phyloP scores from a whole-genome alignment of 2,888 invertebrate species.

The Myathropa florea region DNA sequence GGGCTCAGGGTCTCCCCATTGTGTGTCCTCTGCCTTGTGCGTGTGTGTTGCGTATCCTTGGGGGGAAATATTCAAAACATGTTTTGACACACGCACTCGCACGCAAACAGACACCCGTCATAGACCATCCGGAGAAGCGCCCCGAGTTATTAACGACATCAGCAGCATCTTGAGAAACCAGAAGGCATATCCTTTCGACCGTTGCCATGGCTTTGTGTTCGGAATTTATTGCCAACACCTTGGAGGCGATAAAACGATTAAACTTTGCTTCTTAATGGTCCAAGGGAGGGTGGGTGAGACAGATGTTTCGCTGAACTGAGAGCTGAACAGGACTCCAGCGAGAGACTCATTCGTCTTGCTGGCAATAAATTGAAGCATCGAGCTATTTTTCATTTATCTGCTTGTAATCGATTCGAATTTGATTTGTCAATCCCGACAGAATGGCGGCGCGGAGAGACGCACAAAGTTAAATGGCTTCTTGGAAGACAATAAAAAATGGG shows the following conservation, averaged over 20 bases:
- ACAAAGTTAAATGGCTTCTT: neutral
- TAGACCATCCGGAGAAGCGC: slow-evolving; percentile 2
- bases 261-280: slow-evolving; percentile 34
- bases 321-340: neutral
- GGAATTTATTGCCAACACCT: slow-evolving; percentile 44
- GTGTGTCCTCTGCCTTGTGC: neutral
- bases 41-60: neutral
- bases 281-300: neutral
- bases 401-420: slow-evolving; percentile 4
- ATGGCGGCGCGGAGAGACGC: neutral
- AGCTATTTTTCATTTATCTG: neutral
- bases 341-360: neutral
- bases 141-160: slow-evolving; percentile 40
- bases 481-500: neutral
- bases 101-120: slow-evolving; percentile 4
- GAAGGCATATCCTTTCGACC: slow-evolving; percentile 37
- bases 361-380: neutral
- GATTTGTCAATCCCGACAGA: neutral
- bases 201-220: slow-evolving; percentile 8
- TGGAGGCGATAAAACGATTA: slow-evolving; percentile 48
- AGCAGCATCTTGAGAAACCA: slow-evolving; percentile 25
- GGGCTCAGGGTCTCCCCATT: neutral
- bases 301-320: neutral
- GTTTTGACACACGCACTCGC: neutral
- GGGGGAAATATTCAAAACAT: slow-evolving; percentile 21